Base-by-base conservation (phyloP, 1,140 invertebrate genomes). In the Heliconius hermathena region DNA sequence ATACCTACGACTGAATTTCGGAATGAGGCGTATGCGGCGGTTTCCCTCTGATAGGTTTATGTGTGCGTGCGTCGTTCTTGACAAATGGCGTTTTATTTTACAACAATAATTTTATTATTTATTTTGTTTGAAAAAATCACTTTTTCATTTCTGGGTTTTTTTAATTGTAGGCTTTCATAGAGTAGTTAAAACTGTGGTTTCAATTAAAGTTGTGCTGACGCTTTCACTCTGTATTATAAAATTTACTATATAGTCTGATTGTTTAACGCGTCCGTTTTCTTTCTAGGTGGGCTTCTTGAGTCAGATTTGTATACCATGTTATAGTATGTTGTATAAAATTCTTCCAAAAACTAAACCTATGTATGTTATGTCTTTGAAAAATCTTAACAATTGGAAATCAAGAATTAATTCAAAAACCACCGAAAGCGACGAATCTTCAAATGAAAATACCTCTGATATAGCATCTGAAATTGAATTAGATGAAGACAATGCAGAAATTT, bases 241-340 rank as follows among this genome's bases (percentile, higher is more conserved):
- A 29, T 66, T 66, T 66, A 26, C 16, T 66, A 66, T 57, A 22
- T 22, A 57, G 9, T 57, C 3, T 46, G 41, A 46, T 46, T 16
- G 16, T 3, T 57, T 22, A 60, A 60, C n/a, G 54, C 54, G n/a
- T 52, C 18, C 20, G 22, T n/a, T 22, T 60, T 71, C 0, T 70
- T 89, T 92, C 22, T 88, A 97, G 97, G 97, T 98, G 41, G 97
- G 97, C 3, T 98, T 98, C 89, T 90, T 98, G 52, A 96, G 95
- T 79, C 96, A 97, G 18, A 98, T 98, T 84, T 98, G 97, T 89
- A 92, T 98, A 41, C 97, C 97, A 1, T 98, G 97, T 91, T 98
- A 98, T 87, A 95, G 95, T 57, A 90, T 97, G 33, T 92, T 98
- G 29, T 91, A 95, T 38, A 89, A 95, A 83, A 93, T 98, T 8